Evolutionary conservation across 2,797 vertebrate genomes (phyloP).

Genomic region (Atherinosoma microstoma): DNA sequence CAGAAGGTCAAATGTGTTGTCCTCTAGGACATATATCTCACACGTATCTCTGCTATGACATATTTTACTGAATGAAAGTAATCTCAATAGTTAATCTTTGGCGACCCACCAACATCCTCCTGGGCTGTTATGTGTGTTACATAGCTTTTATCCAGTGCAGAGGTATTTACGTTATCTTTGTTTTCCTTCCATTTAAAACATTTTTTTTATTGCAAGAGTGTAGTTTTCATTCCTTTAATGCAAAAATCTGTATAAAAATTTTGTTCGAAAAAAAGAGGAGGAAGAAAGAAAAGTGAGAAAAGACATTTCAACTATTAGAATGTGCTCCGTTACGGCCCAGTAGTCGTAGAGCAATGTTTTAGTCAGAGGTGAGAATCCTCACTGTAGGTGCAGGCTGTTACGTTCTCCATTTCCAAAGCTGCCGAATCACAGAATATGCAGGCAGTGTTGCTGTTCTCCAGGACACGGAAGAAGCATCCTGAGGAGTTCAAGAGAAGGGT

Average conservation of each 20-base stretch:
- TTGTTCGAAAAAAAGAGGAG: too few relatives aligned
- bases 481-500: slow-evolving; percentile 30
- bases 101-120: not conserved
- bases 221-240: too few relatives aligned
- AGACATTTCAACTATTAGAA: not conserved
- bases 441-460: slow-evolving; percentile 86
- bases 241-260: too few relatives aligned
- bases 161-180: not conserved
- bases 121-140: not conserved
- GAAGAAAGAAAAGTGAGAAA: not conserved
- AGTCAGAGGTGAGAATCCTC: slow-evolving; percentile 27
- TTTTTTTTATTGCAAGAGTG: too few relatives aligned
- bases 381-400: slow-evolving; percentile 82
- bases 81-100: not conserved
- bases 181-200: too few relatives aligned
- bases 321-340: not conserved
- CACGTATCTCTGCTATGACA: too few relatives aligned
- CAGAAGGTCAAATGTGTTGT: too few relatives aligned
- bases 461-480: slow-evolving; percentile 89
- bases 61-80: not conserved
- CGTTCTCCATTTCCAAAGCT: slow-evolving; percentile 74
- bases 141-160: not conserved
- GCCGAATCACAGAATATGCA: slow-evolving; percentile 87
- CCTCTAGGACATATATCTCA: too few relatives aligned
- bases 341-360: too few relatives aligned